Evolutionary conservation across 2,113 vertebrate genomes (phyloP).

Genomic region (Petrocephalus microphthalmus): DNA sequence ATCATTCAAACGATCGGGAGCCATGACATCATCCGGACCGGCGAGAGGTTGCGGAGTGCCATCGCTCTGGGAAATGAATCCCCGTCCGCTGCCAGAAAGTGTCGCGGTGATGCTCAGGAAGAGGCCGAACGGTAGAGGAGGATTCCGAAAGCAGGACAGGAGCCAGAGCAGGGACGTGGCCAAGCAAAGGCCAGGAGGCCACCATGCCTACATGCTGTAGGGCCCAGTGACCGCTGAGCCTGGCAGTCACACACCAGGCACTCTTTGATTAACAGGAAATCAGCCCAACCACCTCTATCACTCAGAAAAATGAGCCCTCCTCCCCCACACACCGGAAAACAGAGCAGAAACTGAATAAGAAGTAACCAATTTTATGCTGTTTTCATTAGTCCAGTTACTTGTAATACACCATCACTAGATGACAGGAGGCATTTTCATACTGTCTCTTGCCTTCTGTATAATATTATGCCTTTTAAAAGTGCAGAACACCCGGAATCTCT

Average conservation of each 20-base stretch:
- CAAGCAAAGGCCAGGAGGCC: not conserved
- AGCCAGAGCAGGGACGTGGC: not conserved
- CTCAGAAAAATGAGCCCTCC: not conserved
- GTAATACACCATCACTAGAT: not conserved
- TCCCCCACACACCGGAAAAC: not conserved
- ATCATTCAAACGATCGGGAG: not conserved
- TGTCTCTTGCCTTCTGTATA: not conserved
- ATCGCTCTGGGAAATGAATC: not conserved
- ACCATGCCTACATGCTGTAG: not conserved
- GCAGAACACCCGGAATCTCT: not conserved
- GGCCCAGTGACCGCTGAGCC: not conserved
- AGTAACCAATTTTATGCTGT: not conserved
- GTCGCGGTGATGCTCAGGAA: not conserved
- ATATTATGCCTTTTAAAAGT: not conserved
- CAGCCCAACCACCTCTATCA: not conserved
- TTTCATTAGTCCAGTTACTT: not conserved
- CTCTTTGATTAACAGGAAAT: not conserved
- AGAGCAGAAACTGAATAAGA: not conserved
- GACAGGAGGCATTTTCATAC: not conserved
- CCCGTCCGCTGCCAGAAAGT: not conserved
- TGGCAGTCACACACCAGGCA: not conserved
- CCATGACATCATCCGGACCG: not conserved
- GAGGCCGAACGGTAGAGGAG: not conserved
- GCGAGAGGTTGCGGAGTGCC: not conserved
- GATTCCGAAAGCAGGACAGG: not conserved